Percentiles rank a stretch among this genome's conserved stretches.
phyloP scores from a whole-genome alignment of 2,113 vertebrate genomes.

The Microcebus tavaratra region DNA sequence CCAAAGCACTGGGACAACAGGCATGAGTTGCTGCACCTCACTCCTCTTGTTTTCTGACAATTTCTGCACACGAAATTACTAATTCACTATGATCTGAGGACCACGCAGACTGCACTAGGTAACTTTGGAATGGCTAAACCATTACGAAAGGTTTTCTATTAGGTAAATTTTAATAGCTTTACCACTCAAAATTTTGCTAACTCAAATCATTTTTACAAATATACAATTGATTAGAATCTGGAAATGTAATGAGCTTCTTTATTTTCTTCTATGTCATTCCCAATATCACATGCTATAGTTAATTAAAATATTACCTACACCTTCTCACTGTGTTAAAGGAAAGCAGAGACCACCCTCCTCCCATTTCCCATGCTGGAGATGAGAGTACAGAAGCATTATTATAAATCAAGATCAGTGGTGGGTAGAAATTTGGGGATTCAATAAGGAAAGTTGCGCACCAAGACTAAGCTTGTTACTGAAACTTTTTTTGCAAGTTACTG shows the following conservation, averaged over 20 bases:
- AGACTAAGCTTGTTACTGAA: not conserved
- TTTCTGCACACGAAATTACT: not conserved
- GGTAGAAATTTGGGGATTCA: not conserved
- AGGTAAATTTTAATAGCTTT: not conserved
- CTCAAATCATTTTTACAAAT: not conserved
- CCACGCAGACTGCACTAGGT: not conserved
- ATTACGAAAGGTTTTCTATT: not conserved
- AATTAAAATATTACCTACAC: not conserved
- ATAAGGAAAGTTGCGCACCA: not conserved
- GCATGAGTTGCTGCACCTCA: too few species aligned
- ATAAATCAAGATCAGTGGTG: not conserved
- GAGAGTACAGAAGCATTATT: not conserved
- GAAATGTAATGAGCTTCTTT: not conserved
- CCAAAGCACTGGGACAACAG: too few species aligned
- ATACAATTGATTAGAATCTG: not conserved
- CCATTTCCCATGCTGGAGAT: not conserved
- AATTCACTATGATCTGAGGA: not conserved
- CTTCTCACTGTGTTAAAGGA: not conserved
- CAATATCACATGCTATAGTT: not conserved
- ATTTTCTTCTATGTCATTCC: not conserved
- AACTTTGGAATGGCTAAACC: not conserved
- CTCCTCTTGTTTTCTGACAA: not conserved
- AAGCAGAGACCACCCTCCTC: not conserved
- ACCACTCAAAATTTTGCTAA: not conserved
- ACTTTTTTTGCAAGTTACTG: not conserved